Evolutionary conservation across 2,888 invertebrate species (phyloP), one percentile per base, ranked within the genome.

Genomic region (Caenorhabditis sp.): DNA sequence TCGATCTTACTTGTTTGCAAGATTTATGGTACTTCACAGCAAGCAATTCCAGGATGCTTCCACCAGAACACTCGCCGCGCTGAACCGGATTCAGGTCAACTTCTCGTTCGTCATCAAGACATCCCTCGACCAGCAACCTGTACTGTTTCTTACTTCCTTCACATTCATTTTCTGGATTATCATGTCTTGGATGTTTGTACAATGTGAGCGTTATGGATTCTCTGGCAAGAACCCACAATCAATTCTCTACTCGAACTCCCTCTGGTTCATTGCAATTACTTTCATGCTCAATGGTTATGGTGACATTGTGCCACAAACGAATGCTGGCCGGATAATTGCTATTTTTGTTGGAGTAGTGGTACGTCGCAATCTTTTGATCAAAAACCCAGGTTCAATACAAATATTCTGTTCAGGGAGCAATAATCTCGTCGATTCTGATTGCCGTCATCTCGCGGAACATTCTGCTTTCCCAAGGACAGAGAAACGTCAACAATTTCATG

Each of bases 401-500:
- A 28, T 47, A 35, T 44, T 55, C 15, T 85, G 86, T 87, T 1
- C 94, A 97, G 97, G 97, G 97, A 92, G 97, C 97, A 92, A 98
- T 98, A 92, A 98, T 98, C 94, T 99, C 99, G 92, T 98, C 99
- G 92, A 94, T 99, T 93, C 95, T 99, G 92, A 99, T 99, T 92
- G 99, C 99, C 92, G 98, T 99, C 92, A 97, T 99, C 92, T 98
- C 98, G 92, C 95, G 98, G 93, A 99, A 99, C 94, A 94, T 99
- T 94, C 98, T 99, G 94, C 95, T 99, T 93, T 96, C 97, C 92
- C 95, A 98, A 94, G 98, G 98, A 90, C 98, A 99, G 94, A 56
- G 98, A 94, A 98, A 99, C 94, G 99, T 99, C 92, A 99, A 99
- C 94, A 98, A 98, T 94, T 99, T 99, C 94, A 99, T 99, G 98